These are phyloP conservation scores for Catostomus latipinnis DNA, from an alignment of 2,797 vertebrate species.

Conservation along the genomic window DNA sequence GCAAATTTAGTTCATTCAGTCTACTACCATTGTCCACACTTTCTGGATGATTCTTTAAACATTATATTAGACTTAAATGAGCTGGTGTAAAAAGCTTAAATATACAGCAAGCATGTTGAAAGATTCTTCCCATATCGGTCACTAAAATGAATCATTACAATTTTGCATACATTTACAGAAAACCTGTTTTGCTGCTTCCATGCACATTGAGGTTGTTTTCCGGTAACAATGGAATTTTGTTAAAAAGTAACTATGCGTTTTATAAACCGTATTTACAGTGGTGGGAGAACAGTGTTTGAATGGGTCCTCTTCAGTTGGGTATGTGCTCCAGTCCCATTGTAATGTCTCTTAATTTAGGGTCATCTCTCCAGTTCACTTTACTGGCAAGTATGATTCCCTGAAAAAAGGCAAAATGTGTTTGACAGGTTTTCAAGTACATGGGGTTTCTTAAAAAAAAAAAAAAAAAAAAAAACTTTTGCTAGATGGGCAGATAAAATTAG, in stretches of 20 bases:
- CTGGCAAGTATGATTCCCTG: conserved; percentile 79
- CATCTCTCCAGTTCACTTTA: conserved; percentile 80
- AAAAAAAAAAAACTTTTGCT: too few relatives aligned
- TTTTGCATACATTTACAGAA: not conserved
- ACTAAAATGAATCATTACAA: not conserved
- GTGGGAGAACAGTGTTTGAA: not conserved
- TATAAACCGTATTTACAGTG: conserved; percentile 8
- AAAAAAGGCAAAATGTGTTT: conserved; percentile 15
- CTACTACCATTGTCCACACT: not conserved
- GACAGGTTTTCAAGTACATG: not conserved
- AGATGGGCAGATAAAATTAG: too few relatives aligned
- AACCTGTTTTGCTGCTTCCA: not conserved
- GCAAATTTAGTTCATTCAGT: not conserved
- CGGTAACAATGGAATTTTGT: too few relatives aligned
- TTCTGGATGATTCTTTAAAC: not conserved
- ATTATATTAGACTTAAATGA: not conserved
- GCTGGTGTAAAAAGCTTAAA: not conserved
- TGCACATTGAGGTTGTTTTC: not conserved
- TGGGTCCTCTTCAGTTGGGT: conserved; percentile 59
- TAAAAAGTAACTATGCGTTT: not conserved
- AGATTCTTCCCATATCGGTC: not conserved
- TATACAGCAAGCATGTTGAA: not conserved
- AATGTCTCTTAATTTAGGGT: conserved; percentile 76
- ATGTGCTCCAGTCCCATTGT: conserved; percentile 76
- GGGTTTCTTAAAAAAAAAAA: not conserved